Evolutionary conservation across 2,113 vertebrate genomes (phyloP), one percentile per base, ranked within the genome.

Genomic region (Trachemys scripta): DNA sequence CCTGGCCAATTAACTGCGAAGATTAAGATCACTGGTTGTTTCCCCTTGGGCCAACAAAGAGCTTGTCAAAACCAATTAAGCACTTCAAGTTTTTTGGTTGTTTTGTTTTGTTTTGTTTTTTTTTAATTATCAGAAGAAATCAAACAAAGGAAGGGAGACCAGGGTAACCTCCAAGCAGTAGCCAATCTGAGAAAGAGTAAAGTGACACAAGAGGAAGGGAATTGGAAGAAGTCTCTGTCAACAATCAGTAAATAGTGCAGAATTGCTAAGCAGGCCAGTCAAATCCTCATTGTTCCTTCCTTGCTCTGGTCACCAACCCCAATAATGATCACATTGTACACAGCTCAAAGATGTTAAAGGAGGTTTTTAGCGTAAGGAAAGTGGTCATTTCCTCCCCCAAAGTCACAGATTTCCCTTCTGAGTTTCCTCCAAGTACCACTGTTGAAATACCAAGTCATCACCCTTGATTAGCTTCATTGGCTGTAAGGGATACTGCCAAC

Each of bases 1-100:
- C 82, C 24, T 22, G 87, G 95, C 54, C 88, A 98, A 96, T 97
- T 96, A 98, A 94, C 82, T 5, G n/a, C 79, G 88, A 87, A 92
- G 96, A 95, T 95, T 92, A 97, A 95, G 95, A 97, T 94, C 92
- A 90, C 78, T 87, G 90, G 13, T 95, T 95, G 85, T 92, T 84
- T 84, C 84, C 88, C 25, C 50, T 86, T 10, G 1, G 87, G 94
- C 80, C 89, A 87, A 65, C 51, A 81, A 49, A 91, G 20, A 88
- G 57, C 86, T 92, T 45, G 84, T 95, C 87, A 91, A 97, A 81
- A 89, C 49, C 51, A 12, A 47, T 82, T 53, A 92, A 85, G 82
- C 57, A 56, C 31, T 82, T 53, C 38, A 51, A 96, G 96, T 75
- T 92, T 84, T 85, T 90, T 95, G 75, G 65, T 50, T 92, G 90